Percentiles rank a stretch among this genome's conserved stretches.
Conservation (phyloP, 2,113 vertebrate genomes). For the Lipotes vexillifer region DNA sequence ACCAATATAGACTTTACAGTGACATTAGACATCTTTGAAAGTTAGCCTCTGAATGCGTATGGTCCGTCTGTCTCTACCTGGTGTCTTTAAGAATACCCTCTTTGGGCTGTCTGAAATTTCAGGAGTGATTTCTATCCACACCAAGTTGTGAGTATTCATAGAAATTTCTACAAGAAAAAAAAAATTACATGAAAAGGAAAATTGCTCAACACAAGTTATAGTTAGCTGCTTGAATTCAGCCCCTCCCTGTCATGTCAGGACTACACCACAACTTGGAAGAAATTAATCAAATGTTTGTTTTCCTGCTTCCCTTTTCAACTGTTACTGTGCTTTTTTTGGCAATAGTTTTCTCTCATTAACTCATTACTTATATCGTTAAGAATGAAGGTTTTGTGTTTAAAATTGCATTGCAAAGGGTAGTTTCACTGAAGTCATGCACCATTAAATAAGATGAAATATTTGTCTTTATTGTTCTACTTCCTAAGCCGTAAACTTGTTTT, state of each 20-base stretch:
- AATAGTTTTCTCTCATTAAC: slow-evolving; percentile 47
- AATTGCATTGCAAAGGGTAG: slow-evolving; percentile 63
- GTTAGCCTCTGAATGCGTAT: slow-evolving; percentile 72
- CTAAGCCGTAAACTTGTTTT: slow-evolving; percentile 30
- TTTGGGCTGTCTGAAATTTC: slow-evolving; percentile 72
- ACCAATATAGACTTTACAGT: slow-evolving; percentile 74
- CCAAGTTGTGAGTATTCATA: slow-evolving; percentile 49
- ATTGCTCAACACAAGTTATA: not conserved
- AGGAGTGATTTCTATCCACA: slow-evolving; percentile 49
- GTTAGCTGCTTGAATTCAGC: slow-evolving; percentile 71
- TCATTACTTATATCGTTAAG: slow-evolving; percentile 29
- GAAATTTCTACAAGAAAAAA: not conserved
- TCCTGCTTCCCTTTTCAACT: slow-evolving; percentile 57
- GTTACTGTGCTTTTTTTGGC: slow-evolving; percentile 64
- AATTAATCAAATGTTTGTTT: slow-evolving; percentile 67
- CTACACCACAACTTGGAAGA: slow-evolving; percentile 79
- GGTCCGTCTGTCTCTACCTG: slow-evolving; percentile 73
- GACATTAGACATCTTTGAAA: slow-evolving; percentile 76
- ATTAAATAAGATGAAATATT: slow-evolving; percentile 56
- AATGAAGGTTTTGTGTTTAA: slow-evolving; percentile 76
- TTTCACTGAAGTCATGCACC: slow-evolving; percentile 62
- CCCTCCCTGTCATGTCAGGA: slow-evolving; percentile 68
- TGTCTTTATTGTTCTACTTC: slow-evolving; percentile 75
- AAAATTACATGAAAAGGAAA: slow-evolving; percentile 54
- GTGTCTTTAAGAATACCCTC: slow-evolving; percentile 72